These are phyloP conservation scores for Rhinolophus ferrumequinum DNA, from an alignment of 2,113 vertebrate species.

Conservation along the genomic window DNA sequence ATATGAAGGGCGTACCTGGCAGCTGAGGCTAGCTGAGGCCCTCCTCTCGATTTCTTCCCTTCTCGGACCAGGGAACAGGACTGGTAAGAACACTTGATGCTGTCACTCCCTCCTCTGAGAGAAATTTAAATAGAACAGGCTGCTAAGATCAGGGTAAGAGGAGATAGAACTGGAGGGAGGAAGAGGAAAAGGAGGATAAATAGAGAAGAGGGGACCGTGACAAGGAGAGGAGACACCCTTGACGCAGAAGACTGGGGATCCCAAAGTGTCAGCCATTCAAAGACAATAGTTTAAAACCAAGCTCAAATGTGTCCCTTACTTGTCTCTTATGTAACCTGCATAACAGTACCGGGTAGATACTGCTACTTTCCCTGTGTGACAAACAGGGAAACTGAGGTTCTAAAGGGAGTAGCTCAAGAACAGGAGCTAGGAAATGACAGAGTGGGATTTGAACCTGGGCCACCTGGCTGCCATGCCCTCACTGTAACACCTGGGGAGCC, in stretches of 20 bases:
- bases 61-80: neutral
- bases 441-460: neutral
- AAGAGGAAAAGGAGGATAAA: neutral
- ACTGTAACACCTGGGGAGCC: neutral
- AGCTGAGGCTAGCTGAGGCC: neutral
- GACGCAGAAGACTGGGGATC: accelerated
- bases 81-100: neutral
- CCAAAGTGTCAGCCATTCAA: neutral
- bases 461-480: neutral
- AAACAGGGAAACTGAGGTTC: neutral
- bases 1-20: accelerated
- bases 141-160: neutral
- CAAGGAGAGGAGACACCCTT: neutral
- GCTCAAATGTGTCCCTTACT: neutral
- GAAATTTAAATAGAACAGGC: neutral
- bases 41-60: neutral
- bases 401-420: neutral
- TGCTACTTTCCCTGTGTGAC: neutral
- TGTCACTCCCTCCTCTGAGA: neutral
- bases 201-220: neutral
- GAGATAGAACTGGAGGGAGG: neutral
- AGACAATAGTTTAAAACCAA: neutral
- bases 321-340: accelerated
- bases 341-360: accelerated
- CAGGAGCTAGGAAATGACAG: neutral